Evolutionary conservation across 2,797 vertebrate species (phyloP).

Genomic region (Characodon lateralis): DNA sequence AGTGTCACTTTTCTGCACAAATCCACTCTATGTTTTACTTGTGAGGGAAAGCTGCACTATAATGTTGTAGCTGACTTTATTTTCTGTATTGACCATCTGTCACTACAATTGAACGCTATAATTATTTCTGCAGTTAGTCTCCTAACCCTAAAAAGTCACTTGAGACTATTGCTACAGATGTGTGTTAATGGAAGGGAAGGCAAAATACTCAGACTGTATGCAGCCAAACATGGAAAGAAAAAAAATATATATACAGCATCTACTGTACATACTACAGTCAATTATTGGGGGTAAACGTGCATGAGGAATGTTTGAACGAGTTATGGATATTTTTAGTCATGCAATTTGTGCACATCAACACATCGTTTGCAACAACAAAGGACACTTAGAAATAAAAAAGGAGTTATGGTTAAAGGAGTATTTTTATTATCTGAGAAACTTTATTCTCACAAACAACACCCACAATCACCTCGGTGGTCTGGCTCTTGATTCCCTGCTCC

Average conservation of each 20-base stretch:
- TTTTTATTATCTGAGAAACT: not conserved
- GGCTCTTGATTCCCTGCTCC: not conserved
- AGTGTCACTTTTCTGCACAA: slow-evolving; percentile 1
- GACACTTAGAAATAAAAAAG: not conserved
- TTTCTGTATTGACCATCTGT: not conserved
- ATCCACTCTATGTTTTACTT: not conserved
- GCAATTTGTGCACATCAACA: not conserved
- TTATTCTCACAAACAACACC: not conserved
- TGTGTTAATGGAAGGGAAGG: not conserved
- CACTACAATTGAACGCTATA: not conserved
- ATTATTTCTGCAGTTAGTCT: not conserved
- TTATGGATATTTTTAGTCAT: not conserved
- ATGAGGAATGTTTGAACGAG: not conserved
- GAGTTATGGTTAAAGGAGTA: not conserved
- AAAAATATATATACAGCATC: not conserved
- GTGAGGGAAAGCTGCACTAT: not conserved
- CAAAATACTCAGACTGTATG: not conserved
- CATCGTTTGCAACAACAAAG: not conserved
- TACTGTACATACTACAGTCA: not conserved
- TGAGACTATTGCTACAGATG: not conserved
- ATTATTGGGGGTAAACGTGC: not conserved
- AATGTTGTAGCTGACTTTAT: not conserved
- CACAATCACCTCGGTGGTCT: not conserved
- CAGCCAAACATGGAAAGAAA: not conserved
- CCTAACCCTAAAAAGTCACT: not conserved